These are phyloP conservation scores for Drosophila elegans DNA, from an alignment of 1,140 invertebrate species.

Conservation along the genomic window DNA sequence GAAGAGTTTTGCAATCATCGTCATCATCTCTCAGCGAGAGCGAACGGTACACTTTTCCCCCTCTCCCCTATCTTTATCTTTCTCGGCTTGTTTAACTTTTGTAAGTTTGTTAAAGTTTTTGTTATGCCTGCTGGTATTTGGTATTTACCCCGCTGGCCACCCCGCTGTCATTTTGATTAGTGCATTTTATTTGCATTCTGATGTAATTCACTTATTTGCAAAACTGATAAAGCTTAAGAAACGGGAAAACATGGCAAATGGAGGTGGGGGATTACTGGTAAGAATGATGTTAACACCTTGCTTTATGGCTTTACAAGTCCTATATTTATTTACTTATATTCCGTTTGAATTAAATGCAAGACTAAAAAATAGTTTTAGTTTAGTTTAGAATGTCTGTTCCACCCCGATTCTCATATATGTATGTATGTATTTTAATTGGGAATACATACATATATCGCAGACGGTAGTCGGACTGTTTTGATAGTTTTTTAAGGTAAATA, in stretches of 20 bases:
- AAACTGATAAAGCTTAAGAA: conserved; percentile 11
- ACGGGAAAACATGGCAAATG: background rate
- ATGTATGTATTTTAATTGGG: too few species aligned
- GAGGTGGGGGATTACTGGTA: background rate
- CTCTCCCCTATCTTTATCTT: background rate
- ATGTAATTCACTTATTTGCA: conserved; percentile 62
- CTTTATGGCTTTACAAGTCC: too few species aligned
- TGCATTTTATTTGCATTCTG: conserved; percentile 72
- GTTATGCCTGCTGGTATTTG: conserved; percentile 51
- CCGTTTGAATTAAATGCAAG: too few species aligned
- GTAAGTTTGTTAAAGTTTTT: conserved; percentile 73
- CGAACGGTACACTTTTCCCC: background rate
- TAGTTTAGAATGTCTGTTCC: too few species aligned
- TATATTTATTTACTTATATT: too few species aligned
- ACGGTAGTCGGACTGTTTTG: background rate
- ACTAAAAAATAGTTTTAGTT: too few species aligned
- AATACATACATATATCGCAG: too few species aligned
- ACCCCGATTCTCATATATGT: too few species aligned
- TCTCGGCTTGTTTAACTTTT: conserved; percentile 58
- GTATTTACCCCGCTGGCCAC: conserved; percentile 6
- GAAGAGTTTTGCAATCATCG: conserved; percentile 66
- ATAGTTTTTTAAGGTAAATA: conserved; percentile 21
- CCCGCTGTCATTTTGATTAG: conserved; percentile 65
- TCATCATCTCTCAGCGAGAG: conserved; percentile 43
- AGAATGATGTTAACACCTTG: too few species aligned